Evolutionary conservation across 2,113 vertebrate genomes (phyloP).

Genomic region (Aphelocoma coerulescens): DNA sequence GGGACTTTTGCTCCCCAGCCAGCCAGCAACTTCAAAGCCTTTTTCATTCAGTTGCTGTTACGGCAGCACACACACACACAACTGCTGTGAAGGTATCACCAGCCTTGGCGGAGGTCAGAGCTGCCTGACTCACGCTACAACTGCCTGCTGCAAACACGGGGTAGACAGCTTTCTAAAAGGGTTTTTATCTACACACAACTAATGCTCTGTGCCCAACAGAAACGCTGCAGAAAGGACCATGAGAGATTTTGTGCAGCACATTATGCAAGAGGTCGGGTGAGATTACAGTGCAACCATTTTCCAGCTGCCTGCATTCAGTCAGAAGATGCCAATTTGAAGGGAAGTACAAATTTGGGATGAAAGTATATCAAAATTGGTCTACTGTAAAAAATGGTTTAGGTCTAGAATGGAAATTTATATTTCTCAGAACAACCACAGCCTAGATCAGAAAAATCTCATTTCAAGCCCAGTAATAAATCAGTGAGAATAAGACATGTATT

Average conservation of each 20-base stretch:
- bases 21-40: constrained; percentile 22
- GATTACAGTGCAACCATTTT: neutral
- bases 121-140: neutral
- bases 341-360: neutral
- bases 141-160: neutral
- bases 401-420: neutral
- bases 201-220: neutral
- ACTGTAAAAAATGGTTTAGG: neutral
- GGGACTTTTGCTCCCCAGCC: constrained; percentile 25
- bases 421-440: neutral
- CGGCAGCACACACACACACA: neutral
- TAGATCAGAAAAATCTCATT: neutral
- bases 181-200: neutral
- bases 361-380: neutral
- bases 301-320: neutral
- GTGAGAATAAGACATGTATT: neutral
- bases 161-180: neutral
- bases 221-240: neutral
- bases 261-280: neutral
- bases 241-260: neutral
- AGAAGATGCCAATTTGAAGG: neutral
- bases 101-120: neutral
- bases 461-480: constrained; percentile 6
- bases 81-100: constrained; percentile 5
- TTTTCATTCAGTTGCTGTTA: neutral